A percentile compares a stretch with the other conserved stretches of the same genome.
phyloP scores from a whole-genome alignment of 1,140 invertebrate genomes.

The Drosophila willistoni region DNA sequence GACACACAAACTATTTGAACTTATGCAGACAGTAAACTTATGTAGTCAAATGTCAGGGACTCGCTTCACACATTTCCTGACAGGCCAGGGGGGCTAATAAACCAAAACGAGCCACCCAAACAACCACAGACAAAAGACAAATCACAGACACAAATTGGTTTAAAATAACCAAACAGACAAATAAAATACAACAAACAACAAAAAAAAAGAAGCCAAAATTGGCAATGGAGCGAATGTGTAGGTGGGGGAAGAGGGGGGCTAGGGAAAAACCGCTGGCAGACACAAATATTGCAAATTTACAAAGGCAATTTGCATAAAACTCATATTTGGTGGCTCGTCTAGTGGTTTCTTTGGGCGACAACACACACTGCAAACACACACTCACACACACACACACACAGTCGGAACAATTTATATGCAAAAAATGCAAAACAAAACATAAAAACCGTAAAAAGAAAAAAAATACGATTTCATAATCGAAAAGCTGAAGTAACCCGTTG shows the following conservation, averaged over 20 bases:
- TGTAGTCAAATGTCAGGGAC: slow-evolving; percentile 48
- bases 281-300: slow-evolving; percentile 75
- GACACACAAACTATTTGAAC: slow-evolving; percentile 11
- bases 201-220: slow-evolving; percentile 28
- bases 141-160: slow-evolving; percentile 78
- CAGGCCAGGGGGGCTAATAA: slow-evolving; percentile 36
- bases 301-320: slow-evolving; percentile 78
- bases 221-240: neutral
- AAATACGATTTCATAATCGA: slow-evolving; percentile 65
- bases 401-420: slow-evolving; percentile 67
- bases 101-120: slow-evolving; percentile 31
- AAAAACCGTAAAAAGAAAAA: slow-evolving; percentile 4
- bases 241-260: slow-evolving; percentile 8
- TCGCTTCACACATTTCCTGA: slow-evolving; percentile 37
- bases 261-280: slow-evolving; percentile 61
- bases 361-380: neutral
- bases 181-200: slow-evolving; percentile 25
- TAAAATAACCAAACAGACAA: slow-evolving; percentile 63
- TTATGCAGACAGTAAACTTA: slow-evolving; percentile 2
- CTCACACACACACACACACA: slow-evolving; percentile 15
- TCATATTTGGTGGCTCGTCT: slow-evolving; percentile 65
- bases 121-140: slow-evolving; percentile 57
- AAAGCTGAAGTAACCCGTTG: slow-evolving; percentile 60
- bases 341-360: slow-evolving; percentile 41
- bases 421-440: slow-evolving; percentile 45